phyloP scores from a whole-genome alignment of 2,888 invertebrate genomes.

The Altica lythri region DNA sequence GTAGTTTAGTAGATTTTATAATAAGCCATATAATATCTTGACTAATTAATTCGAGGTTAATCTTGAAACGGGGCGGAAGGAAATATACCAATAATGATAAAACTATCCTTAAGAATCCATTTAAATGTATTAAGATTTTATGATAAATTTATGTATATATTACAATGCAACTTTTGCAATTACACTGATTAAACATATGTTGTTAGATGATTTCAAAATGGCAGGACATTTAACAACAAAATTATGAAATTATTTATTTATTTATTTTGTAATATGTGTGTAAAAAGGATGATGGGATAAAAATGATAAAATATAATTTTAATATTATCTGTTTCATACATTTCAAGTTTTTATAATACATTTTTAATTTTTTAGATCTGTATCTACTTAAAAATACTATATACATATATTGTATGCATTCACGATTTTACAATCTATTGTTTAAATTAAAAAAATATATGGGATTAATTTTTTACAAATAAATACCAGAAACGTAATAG shows the following conservation, averaged over 20 bases:
- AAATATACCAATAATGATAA: constrained; percentile 6
- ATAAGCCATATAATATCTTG: too few species aligned
- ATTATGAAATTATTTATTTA: constrained; percentile 14
- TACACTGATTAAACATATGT: background rate
- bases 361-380: too few species aligned
- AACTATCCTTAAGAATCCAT: constrained; percentile 12
- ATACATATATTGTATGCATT: too few species aligned
- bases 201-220: constrained; percentile 8
- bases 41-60: constrained; percentile 4
- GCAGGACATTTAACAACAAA: constrained; percentile 10
- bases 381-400: too few species aligned
- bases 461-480: too few species aligned
- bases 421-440: too few species aligned
- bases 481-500: too few species aligned
- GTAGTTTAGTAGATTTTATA: too few species aligned
- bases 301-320: too few species aligned
- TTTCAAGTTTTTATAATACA: too few species aligned
- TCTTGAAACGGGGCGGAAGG: constrained; percentile 4
- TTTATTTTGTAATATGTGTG: background rate
- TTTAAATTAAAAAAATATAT: too few species aligned
- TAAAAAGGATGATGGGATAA: constrained; percentile 8
- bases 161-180: constrained; percentile 15
- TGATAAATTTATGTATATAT: constrained; percentile 22
- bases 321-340: too few species aligned
- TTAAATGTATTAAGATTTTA: constrained; percentile 16